phyloP scores from a whole-genome alignment of 1,140 invertebrate species.

The Lanistes nyassanus region DNA sequence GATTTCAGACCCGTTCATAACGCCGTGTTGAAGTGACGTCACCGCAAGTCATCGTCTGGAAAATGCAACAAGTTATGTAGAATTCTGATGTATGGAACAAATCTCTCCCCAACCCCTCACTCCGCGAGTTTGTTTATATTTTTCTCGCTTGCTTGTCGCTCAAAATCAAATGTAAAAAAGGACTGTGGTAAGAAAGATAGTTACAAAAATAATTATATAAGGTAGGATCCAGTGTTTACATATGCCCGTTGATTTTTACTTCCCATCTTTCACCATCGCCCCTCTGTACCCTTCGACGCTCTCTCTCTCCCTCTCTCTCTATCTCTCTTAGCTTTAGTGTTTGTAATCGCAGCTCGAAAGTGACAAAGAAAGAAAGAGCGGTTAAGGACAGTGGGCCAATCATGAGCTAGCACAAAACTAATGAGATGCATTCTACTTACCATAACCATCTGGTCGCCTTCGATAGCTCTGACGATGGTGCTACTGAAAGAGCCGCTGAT shows the following conservation, averaged over 20 bases:
- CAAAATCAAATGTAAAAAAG: neutral
- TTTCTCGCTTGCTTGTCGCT: too few species aligned
- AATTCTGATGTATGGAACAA: neutral
- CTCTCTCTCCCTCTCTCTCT: neutral
- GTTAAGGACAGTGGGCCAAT: too few species aligned
- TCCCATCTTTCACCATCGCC: neutral
- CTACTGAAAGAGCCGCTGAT: slow-evolving; percentile 10
- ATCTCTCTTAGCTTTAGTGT: neutral
- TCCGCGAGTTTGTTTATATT: too few species aligned
- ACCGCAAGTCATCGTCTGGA: neutral
- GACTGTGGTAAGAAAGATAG: neutral
- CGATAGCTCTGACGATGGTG: neutral
- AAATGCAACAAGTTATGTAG: neutral
- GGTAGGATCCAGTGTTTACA: neutral
- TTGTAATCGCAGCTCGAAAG: neutral
- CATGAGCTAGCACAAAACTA: too few species aligned
- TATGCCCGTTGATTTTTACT: neutral
- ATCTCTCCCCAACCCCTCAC: neutral
- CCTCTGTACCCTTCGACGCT: neutral
- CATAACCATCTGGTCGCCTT: slow-evolving; percentile 15
- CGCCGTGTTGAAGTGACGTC: neutral
- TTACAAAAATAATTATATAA: neutral
- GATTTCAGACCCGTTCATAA: neutral
- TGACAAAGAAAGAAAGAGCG: too few species aligned
- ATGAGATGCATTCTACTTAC: neutral